Conservation (phyloP, 2,113 vertebrate species). For the Centrocercus urophasianus region DNA sequence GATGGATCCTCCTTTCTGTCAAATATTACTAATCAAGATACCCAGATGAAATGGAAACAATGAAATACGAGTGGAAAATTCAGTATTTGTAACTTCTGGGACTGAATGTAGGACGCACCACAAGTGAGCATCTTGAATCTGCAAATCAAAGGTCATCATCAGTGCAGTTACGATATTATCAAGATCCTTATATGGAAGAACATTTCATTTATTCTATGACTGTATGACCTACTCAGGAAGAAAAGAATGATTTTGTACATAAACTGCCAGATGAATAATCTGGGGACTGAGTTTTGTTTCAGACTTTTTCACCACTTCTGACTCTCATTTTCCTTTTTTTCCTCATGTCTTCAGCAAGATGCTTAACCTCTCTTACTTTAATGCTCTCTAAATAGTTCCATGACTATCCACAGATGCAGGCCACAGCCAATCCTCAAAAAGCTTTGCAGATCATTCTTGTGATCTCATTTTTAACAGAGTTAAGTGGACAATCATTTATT, state of each 20-base stretch:
- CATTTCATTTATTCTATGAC: not conserved
- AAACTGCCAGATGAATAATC: not conserved
- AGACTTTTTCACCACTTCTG: not conserved
- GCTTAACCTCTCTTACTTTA: not conserved
- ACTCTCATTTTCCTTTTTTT: not conserved
- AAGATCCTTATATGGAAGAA: not conserved
- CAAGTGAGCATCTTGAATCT: not conserved
- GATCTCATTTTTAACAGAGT: not conserved
- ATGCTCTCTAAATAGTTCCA: not conserved
- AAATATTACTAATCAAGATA: not conserved
- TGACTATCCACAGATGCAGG: not conserved
- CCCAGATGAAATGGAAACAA: not conserved
- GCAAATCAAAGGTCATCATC: not conserved
- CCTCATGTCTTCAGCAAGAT: not conserved
- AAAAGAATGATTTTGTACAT: not conserved
- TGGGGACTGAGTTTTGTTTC: not conserved
- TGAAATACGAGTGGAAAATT: not conserved
- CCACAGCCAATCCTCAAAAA: not conserved
- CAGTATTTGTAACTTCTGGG: not conserved
- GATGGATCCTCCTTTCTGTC: not conserved
- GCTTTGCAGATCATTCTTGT: not conserved
- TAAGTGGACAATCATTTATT: slow-evolving; percentile 26
- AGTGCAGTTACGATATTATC: not conserved
- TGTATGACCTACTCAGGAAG: not conserved
- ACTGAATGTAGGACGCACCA: not conserved